Evolutionary conservation across 2,888 invertebrate genomes (phyloP).

Genomic region (Oxyscelio sp.): DNA sequence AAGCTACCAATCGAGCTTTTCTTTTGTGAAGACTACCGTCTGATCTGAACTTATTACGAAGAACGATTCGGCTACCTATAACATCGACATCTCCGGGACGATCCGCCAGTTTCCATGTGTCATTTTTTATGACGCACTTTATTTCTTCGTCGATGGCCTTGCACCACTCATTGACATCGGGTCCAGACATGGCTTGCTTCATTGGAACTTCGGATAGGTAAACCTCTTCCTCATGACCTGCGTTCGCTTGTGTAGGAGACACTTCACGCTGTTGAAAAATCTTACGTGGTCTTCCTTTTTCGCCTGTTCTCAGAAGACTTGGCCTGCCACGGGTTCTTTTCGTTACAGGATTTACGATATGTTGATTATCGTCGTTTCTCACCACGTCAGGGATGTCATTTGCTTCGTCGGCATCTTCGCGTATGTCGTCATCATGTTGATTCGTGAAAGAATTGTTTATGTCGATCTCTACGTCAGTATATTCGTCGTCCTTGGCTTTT

Average conservation of each 20-base stretch:
- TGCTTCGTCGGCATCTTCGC: too few relatives aligned
- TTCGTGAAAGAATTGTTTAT: not conserved
- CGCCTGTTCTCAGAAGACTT: not conserved
- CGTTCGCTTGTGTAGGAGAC: not conserved
- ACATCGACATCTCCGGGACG: not conserved
- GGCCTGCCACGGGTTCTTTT: not conserved
- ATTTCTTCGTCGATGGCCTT: not conserved
- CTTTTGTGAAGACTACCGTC: not conserved
- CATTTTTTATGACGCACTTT: not conserved
- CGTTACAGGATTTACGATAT: not conserved
- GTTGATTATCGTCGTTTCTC: not conserved
- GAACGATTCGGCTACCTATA: not conserved
- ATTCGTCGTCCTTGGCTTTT: not conserved
- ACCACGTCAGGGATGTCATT: too few relatives aligned
- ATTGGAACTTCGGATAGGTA: slow-evolving; percentile 2
- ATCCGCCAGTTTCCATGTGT: not conserved
- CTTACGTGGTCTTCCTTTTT: not conserved
- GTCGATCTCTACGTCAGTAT: not conserved
- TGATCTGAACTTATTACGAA: not conserved
- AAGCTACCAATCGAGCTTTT: not conserved
- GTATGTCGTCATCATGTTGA: too few relatives aligned
- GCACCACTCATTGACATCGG: not conserved
- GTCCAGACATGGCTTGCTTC: slow-evolving; percentile 3
- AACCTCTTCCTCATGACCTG: slow-evolving; percentile 1
- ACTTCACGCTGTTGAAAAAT: not conserved